Evolutionary conservation across 2,797 vertebrate genomes (phyloP).

Genomic region (Danio choprae): DNA sequence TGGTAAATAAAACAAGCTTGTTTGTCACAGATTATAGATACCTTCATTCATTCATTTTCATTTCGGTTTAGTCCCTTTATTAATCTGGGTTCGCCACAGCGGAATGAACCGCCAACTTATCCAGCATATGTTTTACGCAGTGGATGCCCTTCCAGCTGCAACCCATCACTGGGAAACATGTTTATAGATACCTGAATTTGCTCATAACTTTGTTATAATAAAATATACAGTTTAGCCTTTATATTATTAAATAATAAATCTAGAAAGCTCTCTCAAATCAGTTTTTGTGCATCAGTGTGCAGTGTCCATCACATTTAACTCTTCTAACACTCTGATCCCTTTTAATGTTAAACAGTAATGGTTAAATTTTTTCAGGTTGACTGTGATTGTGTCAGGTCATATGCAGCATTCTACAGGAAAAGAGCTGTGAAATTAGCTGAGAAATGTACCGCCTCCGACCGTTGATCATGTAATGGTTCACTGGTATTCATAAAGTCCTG

Average conservation of each 20-base stretch:
- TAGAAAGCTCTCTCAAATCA: neutral
- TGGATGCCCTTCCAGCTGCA: too few relatives aligned
- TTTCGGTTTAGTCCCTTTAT: too few relatives aligned
- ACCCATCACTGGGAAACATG: too few relatives aligned
- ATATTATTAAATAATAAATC: neutral
- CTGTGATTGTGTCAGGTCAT: neutral
- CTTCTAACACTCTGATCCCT: neutral
- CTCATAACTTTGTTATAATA: neutral
- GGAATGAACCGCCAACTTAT: too few relatives aligned
- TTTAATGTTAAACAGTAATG: neutral
- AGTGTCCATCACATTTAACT: neutral
- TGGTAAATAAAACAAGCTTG: neutral
- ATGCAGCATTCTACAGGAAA: neutral
- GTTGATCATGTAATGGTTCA: neutral
- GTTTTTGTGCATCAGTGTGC: neutral
- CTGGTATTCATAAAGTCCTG: constrained; percentile 1
- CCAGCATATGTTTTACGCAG: too few relatives aligned
- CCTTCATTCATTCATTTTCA: too few relatives aligned
- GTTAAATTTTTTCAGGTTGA: neutral
- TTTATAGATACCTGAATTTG: neutral
- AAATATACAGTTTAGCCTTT: neutral
- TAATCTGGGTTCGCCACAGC: too few relatives aligned
- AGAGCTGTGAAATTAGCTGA: neutral
- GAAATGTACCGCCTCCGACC: constrained; percentile 7
- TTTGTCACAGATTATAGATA: too few relatives aligned